These are phyloP conservation scores for Lanistes nyassanus DNA, from an alignment of 1,140 invertebrate species.

Conservation along the genomic window DNA sequence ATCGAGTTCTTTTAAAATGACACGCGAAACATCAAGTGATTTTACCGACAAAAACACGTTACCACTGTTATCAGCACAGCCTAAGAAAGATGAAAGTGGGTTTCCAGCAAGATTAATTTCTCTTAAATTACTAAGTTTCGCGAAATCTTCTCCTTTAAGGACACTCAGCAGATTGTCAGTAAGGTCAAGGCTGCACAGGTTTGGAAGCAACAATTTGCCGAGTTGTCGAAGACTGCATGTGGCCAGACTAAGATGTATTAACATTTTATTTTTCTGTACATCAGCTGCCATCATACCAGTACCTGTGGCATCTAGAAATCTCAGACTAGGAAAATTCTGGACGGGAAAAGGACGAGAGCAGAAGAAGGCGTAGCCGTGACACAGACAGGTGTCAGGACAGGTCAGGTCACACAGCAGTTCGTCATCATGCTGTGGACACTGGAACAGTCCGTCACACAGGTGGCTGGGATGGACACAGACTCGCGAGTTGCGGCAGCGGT, in stretches of 20 bases:
- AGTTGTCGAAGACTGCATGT: neutral
- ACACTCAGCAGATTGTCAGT: neutral
- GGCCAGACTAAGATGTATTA: conserved; percentile 17
- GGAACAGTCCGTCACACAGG: conserved; percentile 20
- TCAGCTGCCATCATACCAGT: neutral
- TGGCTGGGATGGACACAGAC: conserved; percentile 19
- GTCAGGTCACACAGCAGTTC: conserved; percentile 24
- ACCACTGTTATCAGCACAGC: too few species aligned
- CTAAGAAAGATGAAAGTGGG: neutral
- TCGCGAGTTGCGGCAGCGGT: conserved; percentile 11
- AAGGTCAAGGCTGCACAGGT: conserved; percentile 13
- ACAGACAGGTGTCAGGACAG: conserved; percentile 16
- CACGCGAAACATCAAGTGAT: neutral
- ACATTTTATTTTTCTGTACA: neutral
- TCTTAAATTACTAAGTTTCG: too few species aligned
- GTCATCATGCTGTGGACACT: conserved; percentile 25
- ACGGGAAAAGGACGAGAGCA: neutral
- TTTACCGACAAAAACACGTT: neutral
- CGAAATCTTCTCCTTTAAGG: too few species aligned
- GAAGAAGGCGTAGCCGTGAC: conserved; percentile 9
- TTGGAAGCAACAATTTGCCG: neutral
- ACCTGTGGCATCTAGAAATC: neutral
- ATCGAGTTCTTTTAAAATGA: neutral
- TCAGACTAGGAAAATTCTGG: neutral
- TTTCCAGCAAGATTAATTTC: too few species aligned